Percentiles rank a stretch among this genome's conserved stretches.
These are phyloP conservation scores for Trematomus loennbergii DNA, from an alignment of 2,113 vertebrate genomes.

Conservation along the genomic window DNA sequence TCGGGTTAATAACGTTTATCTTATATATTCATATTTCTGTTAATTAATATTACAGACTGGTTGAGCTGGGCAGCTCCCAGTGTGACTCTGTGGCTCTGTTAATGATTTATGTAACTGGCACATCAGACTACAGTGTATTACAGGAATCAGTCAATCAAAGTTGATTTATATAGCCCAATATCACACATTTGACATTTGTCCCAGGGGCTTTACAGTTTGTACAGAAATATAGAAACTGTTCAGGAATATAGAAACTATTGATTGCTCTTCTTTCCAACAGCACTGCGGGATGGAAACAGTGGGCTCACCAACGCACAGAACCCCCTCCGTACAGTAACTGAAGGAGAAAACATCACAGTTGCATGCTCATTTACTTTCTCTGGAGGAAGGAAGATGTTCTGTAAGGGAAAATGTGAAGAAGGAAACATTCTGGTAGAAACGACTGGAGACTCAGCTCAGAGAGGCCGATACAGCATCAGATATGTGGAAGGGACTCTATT, in stretches of 20 bases:
- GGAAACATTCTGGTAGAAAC: neutral
- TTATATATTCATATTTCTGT: neutral
- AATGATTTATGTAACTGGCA: neutral
- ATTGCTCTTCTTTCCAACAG: neutral
- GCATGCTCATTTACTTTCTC: fast-evolving
- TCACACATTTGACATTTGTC: too few species aligned
- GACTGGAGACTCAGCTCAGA: neutral
- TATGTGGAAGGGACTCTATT: neutral
- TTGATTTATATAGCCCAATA: too few species aligned
- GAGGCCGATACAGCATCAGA: conserved; percentile 2
- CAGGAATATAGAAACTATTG: neutral
- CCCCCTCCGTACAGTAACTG: fast-evolving
- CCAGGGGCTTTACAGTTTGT: neutral
- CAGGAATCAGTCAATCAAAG: neutral
- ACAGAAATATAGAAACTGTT: too few species aligned
- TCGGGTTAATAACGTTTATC: too few species aligned
- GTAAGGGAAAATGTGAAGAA: neutral
- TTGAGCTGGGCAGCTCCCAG: neutral
- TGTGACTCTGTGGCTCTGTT: neutral
- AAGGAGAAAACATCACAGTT: conserved; percentile 2
- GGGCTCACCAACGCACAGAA: neutral
- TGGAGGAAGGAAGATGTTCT: fast-evolving
- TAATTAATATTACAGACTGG: neutral
- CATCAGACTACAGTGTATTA: neutral
- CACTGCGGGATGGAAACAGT: neutral